Percentiles rank a stretch among this genome's conserved stretches.
phyloP scores from a whole-genome alignment of 2,797 vertebrate species.

The Leuciscus waleckii region DNA sequence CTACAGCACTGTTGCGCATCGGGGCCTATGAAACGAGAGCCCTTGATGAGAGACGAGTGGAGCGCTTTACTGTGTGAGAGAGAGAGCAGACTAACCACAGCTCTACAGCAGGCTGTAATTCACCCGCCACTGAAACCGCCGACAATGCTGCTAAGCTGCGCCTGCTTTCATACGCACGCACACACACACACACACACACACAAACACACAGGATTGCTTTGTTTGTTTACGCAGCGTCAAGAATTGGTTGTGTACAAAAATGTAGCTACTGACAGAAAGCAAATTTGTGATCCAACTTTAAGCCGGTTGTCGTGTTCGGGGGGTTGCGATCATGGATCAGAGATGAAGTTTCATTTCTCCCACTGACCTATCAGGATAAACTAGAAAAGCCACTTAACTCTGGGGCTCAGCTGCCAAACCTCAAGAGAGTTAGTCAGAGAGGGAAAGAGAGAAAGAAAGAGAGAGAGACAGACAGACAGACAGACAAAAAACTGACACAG shows the following conservation, averaged over 20 bases:
- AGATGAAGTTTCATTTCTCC: slow-evolving; percentile 84
- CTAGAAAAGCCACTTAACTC: slow-evolving; percentile 85
- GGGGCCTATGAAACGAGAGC: slow-evolving; percentile 56
- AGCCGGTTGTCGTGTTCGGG: slow-evolving; percentile 82
- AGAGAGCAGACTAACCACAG: slow-evolving; percentile 74
- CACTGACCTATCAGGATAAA: slow-evolving; percentile 85
- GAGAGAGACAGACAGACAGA: slow-evolving; percentile 58
- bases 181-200: slow-evolving; percentile 41
- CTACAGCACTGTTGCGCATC: slow-evolving; percentile 56
- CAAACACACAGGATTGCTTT: slow-evolving; percentile 66
- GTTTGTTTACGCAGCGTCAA: slow-evolving; percentile 83
- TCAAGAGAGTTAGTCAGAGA: slow-evolving; percentile 71
- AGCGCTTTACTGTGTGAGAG: slow-evolving; percentile 44
- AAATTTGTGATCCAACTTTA: slow-evolving; percentile 76
- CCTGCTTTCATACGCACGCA: slow-evolving; percentile 58
- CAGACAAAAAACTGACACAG: slow-evolving; percentile 49
- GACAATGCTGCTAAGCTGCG: slow-evolving; percentile 66
- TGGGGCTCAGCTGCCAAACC: slow-evolving; percentile 75
- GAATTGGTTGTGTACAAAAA: slow-evolving; percentile 77
- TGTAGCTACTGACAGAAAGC: slow-evolving; percentile 77
- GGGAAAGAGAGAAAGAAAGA: slow-evolving; percentile 61
- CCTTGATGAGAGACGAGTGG: slow-evolving; percentile 60
- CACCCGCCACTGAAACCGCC: slow-evolving; percentile 81
- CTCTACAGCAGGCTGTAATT: slow-evolving; percentile 83
- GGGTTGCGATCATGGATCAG: slow-evolving; percentile 82